Base-by-base conservation (phyloP, 2,113 vertebrate genomes). In the Podocnemis expansa region DNA sequence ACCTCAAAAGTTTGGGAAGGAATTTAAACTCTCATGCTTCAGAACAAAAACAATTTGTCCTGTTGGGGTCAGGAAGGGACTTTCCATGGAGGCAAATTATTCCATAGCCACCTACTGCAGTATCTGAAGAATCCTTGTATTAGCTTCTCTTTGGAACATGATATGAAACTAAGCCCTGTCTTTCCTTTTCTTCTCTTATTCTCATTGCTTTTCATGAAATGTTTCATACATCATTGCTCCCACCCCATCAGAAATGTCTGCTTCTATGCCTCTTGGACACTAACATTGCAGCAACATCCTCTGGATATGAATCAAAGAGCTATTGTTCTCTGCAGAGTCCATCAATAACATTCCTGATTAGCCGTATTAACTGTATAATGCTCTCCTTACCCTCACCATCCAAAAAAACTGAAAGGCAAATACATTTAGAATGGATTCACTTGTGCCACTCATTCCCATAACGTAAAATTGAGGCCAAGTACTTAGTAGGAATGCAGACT, bases 281-380 rank as follows among this genome's bases (percentile, higher is more conserved):
- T 70, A 38, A 70, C n/a, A 38, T 78, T 54, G 85, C 54, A 91
- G 47, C 87, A 70, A 52, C n/a, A 0, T 88, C 85, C 89, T 83
- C 85, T 82, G 54, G 93, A 94, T 95, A 90, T 93, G 87, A 96
- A 90, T 88, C 67, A 94, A 67, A 13, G 67, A 86, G 90, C 63
- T 93, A 94, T 94, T 95, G 90, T 70, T 91, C 84, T 95, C 93
- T 93, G 84, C 91, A 93, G 94, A 84, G 84, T 80, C 90, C 80
- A 93, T 90, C 90, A 95, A 85, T 91, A 91, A 43, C 94, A 89
- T 94, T 95, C 89, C 91, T 47, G 84, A 67, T 80, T 92, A 96
- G 84, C 85, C 92, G 80, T 89, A 82, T 92, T 10, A 2, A 90
- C 80, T 84, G 93, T 93, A 82, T 91, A 91, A 25, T 38, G 84